Base-by-base conservation (phyloP, 37 sponge, comb jelly and placozoan species). In the Amphimedon queenslandica region DNA sequence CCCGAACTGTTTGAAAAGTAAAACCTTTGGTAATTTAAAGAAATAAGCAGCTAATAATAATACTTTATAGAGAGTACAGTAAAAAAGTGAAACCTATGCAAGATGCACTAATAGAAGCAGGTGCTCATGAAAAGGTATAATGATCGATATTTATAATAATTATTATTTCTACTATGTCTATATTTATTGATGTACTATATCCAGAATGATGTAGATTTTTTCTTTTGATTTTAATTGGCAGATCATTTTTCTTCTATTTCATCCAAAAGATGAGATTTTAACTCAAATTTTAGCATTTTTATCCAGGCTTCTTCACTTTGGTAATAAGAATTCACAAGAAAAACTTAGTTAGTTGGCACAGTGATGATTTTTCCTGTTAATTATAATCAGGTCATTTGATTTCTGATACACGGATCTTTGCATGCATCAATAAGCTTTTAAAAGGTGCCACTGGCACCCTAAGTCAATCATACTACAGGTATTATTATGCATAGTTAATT, bases 71-170 rank as follows among this genome's bases (percentile, higher is more conserved):
- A 25, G 61, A 25, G 28, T 60, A 60, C 28, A 25, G 21, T 11
- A 60, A n/a, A n/a, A 25, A 25, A 25, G 27, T 60, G 23, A 60
- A n/a, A 25, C 61, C 61, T n/a, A 25, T 60, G 28, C 61, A 60
- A 60, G 61, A 60, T 60, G 5, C 5, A 60, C 61, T 60, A 60
- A 6, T 60, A 25, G 27, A 25, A 60, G 5, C 21, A 25, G 21
- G 21, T 6, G 23, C 61, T 25, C 61, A 60, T 60, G 61, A 60
- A n/a, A 60, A 60, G 28, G 61, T 60, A n/a, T n/a, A n/a, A n/a
- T n/a, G n/a, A n/a, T n/a, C n/a, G n/a, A n/a, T n/a, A n/a, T n/a
- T n/a, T n/a, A n/a, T n/a, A n/a, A n/a, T n/a, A n/a, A n/a, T n/a
- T n/a, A n/a, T n/a, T n/a, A n/a, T n/a, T n/a, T n/a, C n/a, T n/a